A percentile compares a stretch with the other conserved stretches of the same genome.
Conservation (phyloP, 1,140 invertebrate genomes). For the Oscheius sp. region DNA sequence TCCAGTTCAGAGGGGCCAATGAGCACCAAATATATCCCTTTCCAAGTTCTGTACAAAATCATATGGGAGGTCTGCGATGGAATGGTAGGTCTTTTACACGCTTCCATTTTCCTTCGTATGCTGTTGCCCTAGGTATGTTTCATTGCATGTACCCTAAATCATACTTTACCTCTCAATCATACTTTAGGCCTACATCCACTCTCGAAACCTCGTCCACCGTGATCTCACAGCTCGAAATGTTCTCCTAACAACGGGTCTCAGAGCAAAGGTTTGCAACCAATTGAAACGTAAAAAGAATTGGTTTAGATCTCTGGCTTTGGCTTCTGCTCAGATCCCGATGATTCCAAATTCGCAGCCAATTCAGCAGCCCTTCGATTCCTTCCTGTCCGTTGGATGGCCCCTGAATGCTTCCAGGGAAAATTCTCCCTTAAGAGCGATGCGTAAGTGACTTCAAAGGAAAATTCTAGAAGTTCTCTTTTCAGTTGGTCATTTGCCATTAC, state of each 20-base stretch:
- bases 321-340: slow-evolving; percentile 34
- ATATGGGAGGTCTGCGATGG: slow-evolving; percentile 40
- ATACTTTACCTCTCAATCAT: no score
- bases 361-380: slow-evolving; percentile 25
- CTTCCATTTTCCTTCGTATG: no score
- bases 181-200: slow-evolving; percentile 35
- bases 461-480: slow-evolving; percentile 11
- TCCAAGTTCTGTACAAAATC: slow-evolving; percentile 37
- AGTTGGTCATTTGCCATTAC: slow-evolving; percentile 42
- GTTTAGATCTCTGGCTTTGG: slow-evolving; percentile 36
- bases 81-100: slow-evolving; percentile 26
- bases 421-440: slow-evolving; percentile 36
- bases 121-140: no score
- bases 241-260: slow-evolving; percentile 42
- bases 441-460: slow-evolving; percentile 11
- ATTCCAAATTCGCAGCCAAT: slow-evolving; percentile 24
- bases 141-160: not conserved
- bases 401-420: slow-evolving; percentile 36
- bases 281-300: no score
- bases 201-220: slow-evolving; percentile 37
- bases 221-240: slow-evolving; percentile 40
- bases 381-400: slow-evolving; percentile 35
- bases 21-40: slow-evolving; percentile 21
- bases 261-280: slow-evolving; percentile 38
- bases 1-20: not conserved